phyloP scores from a whole-genome alignment of 1,140 invertebrate genomes.

The Nylanderia fulva region DNA sequence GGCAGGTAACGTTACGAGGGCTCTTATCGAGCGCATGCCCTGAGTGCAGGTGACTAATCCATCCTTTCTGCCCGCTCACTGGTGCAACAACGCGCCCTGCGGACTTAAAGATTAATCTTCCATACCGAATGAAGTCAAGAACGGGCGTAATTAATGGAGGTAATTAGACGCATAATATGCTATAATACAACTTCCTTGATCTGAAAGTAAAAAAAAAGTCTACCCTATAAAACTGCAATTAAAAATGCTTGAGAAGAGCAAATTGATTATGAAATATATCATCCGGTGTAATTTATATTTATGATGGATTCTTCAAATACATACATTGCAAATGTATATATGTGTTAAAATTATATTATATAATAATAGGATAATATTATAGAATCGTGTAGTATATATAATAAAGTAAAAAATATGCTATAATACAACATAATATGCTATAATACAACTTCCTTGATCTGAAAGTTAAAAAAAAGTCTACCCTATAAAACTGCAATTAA shows the following conservation, averaged over 20 bases:
- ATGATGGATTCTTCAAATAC: not conserved
- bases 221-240: not conserved
- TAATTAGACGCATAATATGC: constrained; percentile 39
- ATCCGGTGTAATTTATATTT: not conserved
- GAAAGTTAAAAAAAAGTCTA: not conserved
- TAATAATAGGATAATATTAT: too few relatives aligned
- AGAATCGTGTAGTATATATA: too few relatives aligned
- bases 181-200: not conserved
- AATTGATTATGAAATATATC: not conserved
- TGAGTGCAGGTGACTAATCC: constrained; percentile 72
- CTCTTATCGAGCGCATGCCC: constrained; percentile 74
- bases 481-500: constrained; percentile 5
- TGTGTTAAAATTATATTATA: too few relatives aligned
- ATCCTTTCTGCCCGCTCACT: constrained; percentile 68
- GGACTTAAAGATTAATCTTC: constrained; percentile 44
- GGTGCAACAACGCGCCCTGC: constrained; percentile 47
- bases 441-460: not conserved
- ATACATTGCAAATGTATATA: not conserved
- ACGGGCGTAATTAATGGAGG: constrained; percentile 48
- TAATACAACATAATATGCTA: constrained; percentile 32
- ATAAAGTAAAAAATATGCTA: too few relatives aligned
- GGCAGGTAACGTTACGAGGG: constrained; percentile 63
- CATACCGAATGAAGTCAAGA: constrained; percentile 42
- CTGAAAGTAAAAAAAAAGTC: not conserved
- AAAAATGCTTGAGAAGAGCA: not conserved